Conservation (phyloP, 2,797 vertebrate genomes). For the Sebastes flavidus region DNA sequence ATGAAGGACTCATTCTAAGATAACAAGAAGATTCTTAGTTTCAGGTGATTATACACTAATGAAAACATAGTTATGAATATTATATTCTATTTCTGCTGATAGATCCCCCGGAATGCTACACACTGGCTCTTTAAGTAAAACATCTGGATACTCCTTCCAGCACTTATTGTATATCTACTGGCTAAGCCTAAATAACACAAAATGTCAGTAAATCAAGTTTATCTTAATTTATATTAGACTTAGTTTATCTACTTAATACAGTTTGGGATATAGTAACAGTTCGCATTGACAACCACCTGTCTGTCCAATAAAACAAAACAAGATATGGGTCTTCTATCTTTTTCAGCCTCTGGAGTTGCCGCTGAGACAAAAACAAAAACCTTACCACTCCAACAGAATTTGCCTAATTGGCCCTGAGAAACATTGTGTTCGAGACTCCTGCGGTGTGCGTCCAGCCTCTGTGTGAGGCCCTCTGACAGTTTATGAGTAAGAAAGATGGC, state of each 20-base stretch:
- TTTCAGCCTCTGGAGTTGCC: background rate
- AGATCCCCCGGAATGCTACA: background rate
- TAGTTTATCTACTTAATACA: too few species aligned
- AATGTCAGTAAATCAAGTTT: background rate
- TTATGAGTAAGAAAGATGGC: slow-evolving; percentile 71
- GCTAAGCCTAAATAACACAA: background rate
- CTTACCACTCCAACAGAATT: background rate
- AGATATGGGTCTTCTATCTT: background rate
- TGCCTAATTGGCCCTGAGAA: slow-evolving; percentile 17
- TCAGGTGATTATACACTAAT: background rate
- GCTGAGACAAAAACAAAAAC: background rate
- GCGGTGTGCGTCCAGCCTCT: slow-evolving; percentile 41
- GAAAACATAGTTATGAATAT: background rate
- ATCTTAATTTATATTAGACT: too few species aligned
- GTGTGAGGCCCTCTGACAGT: slow-evolving; percentile 72
- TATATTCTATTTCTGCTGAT: background rate
- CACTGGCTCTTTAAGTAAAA: background rate
- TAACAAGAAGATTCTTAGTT: background rate
- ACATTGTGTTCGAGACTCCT: slow-evolving; percentile 19
- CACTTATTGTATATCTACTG: background rate
- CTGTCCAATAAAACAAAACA: background rate
- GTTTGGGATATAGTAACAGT: background rate
- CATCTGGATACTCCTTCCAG: background rate
- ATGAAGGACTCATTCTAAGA: background rate
- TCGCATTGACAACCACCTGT: background rate